A percentile compares a stretch with the other conserved stretches of the same genome.
Conservation (phyloP, 53 echinoderm and acorn worm species). For the Echinometra lucunter region DNA sequence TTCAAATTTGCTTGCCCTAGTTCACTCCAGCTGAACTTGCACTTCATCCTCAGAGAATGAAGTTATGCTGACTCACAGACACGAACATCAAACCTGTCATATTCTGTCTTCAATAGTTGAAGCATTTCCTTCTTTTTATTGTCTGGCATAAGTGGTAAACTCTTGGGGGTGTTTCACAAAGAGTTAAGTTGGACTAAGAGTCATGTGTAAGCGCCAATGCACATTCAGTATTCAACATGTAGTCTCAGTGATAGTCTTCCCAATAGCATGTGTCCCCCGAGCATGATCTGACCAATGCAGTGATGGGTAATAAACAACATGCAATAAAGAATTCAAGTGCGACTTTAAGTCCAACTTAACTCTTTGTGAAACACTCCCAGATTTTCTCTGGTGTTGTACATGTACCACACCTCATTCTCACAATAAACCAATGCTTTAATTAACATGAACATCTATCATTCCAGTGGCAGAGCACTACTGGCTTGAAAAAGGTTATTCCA, state of each 20-base stretch:
- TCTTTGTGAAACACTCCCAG: too few relatives aligned
- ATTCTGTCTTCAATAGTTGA: not conserved
- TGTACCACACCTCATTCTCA: not conserved
- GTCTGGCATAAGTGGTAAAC: not conserved
- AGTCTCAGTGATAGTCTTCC: too few relatives aligned
- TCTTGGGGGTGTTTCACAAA: too few relatives aligned
- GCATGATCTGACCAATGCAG: too few relatives aligned
- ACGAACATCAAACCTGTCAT: not conserved
- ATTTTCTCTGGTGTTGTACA: too few relatives aligned
- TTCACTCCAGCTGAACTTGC: not conserved
- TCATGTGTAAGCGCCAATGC: too few relatives aligned
- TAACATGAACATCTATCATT: not conserved
- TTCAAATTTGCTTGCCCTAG: not conserved
- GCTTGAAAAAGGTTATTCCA: not conserved
- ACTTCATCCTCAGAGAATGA: not conserved
- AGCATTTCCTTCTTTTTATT: not conserved
- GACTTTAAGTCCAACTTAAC: too few relatives aligned
- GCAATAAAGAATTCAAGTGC: too few relatives aligned
- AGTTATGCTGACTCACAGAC: not conserved
- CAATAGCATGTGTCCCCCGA: too few relatives aligned
- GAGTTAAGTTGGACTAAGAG: too few relatives aligned
- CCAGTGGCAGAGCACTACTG: not conserved
- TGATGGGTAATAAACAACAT: too few relatives aligned
- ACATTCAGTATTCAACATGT: too few relatives aligned
- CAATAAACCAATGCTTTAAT: not conserved